Percentiles rank a stretch among this genome's conserved stretches.
These are phyloP conservation scores for Callimorpha dominula DNA, from an alignment of 2,888 invertebrate genomes.

Conservation along the genomic window DNA sequence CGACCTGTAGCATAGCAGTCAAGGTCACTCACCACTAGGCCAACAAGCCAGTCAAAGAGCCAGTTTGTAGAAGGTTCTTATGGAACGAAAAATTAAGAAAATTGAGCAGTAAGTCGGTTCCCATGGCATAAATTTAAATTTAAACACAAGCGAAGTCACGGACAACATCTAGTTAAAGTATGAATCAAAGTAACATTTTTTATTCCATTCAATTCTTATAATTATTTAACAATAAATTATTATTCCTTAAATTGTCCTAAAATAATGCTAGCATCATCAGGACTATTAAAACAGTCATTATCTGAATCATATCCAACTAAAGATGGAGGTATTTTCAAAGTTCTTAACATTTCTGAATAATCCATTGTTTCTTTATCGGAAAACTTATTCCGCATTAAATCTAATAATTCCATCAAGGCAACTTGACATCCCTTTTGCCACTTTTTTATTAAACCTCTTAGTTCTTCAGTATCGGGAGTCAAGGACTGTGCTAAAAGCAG, in stretches of 20 bases:
- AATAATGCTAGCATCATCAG: slow-evolving; percentile 71
- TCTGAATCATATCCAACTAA: slow-evolving; percentile 83
- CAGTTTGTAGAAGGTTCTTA: no score
- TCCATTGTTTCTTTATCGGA: slow-evolving; percentile 76
- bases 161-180: not conserved
- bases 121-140: no score
- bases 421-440: slow-evolving; percentile 86
- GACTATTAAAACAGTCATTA: slow-evolving; percentile 79
- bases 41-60: no score
- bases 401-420: slow-evolving; percentile 82
- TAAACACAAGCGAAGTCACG: no score
- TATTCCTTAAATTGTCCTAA: slow-evolving; percentile 65
- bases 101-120: no score
- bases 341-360: slow-evolving; percentile 79
- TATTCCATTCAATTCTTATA: slow-evolving; percentile 32
- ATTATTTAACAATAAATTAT: slow-evolving; percentile 39
- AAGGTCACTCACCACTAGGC: no score
- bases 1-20: no score
- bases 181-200: slow-evolving; percentile 25
- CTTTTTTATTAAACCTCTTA: slow-evolving; percentile 79
- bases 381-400: slow-evolving; percentile 74
- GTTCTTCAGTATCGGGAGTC: slow-evolving; percentile 79
- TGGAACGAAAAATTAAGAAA: no score
- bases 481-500: slow-evolving; percentile 69
- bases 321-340: slow-evolving; percentile 79